A percentile compares a stretch with the other conserved stretches of the same genome.
These are phyloP conservation scores for Mythimna loreyi DNA, from an alignment of 2,888 invertebrate species.

Conservation along the genomic window DNA sequence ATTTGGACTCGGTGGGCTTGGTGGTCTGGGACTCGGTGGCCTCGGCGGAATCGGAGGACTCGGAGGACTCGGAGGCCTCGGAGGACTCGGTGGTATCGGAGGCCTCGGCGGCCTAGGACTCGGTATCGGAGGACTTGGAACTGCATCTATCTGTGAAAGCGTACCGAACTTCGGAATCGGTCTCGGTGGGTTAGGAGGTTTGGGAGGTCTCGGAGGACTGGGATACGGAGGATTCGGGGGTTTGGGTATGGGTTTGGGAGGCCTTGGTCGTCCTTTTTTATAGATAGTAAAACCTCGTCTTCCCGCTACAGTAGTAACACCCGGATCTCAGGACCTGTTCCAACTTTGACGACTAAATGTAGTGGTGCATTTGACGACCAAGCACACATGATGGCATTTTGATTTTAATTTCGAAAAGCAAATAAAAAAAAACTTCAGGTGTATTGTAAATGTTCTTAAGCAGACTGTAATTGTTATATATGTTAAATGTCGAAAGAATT, in stretches of 20 bases:
- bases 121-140: conserved; percentile 19
- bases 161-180: background rate
- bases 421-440: conserved; percentile 45
- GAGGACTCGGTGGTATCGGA: conserved; percentile 30
- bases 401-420: conserved; percentile 33
- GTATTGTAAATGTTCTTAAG: background rate
- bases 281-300: conserved; percentile 66
- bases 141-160: background rate
- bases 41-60: conserved; percentile 1
- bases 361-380: conserved; percentile 5
- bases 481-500: background rate
- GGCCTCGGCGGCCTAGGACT: conserved; percentile 15
- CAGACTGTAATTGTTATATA: background rate
- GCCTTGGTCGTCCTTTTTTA: conserved; percentile 72
- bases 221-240: conserved; percentile 37
- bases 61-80: conserved; percentile 21
- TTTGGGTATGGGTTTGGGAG: conserved; percentile 34
- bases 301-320: conserved; percentile 34
- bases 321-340: conserved; percentile 20
- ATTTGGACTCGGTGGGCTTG: conserved; percentile 1
- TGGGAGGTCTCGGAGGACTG: conserved; percentile 19
- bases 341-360: background rate
- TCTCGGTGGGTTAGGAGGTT: conserved; percentile 25
- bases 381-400: conserved; percentile 9
- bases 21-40: conserved; percentile 1